phyloP scores from a whole-genome alignment of 1,140 invertebrate genomes.

The Cheumatopsyche charites region DNA sequence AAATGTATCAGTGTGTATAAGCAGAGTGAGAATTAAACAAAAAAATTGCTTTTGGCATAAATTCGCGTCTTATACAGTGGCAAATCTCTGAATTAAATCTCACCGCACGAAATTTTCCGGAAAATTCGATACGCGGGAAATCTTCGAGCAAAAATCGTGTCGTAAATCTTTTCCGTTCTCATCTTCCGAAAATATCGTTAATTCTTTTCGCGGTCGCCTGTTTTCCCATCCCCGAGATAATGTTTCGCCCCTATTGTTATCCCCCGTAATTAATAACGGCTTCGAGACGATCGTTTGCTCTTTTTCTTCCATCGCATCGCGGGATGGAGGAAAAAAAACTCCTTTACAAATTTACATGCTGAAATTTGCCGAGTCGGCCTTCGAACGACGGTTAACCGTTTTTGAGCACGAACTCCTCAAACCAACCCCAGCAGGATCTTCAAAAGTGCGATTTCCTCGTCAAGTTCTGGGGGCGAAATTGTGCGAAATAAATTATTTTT shows the following conservation, averaged over 20 bases:
- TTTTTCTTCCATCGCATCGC: background rate
- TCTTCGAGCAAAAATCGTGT: background rate
- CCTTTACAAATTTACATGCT: background rate
- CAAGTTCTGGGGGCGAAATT: conserved; percentile 8
- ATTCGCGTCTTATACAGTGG: no score
- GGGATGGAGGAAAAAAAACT: background rate
- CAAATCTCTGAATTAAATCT: no score
- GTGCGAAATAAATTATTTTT: conserved; percentile 13
- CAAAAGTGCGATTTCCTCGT: background rate
- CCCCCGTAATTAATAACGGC: conserved; percentile 8
- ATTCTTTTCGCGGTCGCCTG: background rate
- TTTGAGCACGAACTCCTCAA: conserved; percentile 15
- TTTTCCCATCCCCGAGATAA: background rate
- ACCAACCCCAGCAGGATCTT: background rate
- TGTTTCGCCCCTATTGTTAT: conserved; percentile 10
- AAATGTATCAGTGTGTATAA: no score
- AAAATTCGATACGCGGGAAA: no score
- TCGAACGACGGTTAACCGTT: conserved; percentile 17
- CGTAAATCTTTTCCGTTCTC: conserved; percentile 3
- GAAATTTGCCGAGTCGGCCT: background rate
- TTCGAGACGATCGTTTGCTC: background rate
- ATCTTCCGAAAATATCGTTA: background rate
- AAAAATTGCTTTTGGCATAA: no score
- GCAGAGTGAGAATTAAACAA: no score
- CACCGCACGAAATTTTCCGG: no score